Percentiles rank a stretch among this genome's conserved stretches.
Conservation (phyloP, 2,113 vertebrate genomes). For the Machaerirhynchus nigripectus region DNA sequence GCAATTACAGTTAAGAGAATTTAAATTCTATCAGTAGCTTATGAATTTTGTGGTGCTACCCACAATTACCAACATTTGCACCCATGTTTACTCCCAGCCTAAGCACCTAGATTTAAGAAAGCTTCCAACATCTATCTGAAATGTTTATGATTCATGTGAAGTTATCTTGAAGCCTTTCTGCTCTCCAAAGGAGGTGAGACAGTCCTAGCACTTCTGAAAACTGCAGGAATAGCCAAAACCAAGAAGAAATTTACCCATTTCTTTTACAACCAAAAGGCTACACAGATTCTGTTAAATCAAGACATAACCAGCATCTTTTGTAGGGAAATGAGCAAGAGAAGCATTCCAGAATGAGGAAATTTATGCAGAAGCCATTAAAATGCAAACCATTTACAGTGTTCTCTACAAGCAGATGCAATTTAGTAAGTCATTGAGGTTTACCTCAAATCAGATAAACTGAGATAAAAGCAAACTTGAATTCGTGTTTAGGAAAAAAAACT, state of each 20-base stretch:
- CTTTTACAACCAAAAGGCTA: not conserved
- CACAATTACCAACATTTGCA: not conserved
- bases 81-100: not conserved
- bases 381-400: not conserved
- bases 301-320: not conserved
- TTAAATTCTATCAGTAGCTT: not conserved
- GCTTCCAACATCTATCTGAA: accelerated
- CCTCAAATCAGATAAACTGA: not conserved
- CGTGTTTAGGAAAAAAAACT: not conserved
- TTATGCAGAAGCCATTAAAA: not conserved
- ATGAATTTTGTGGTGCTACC: not conserved
- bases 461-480: not conserved
- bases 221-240: not conserved
- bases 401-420: not conserved
- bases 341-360: not conserved
- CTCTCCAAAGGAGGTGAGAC: not conserved
- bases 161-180: not conserved
- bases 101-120: not conserved
- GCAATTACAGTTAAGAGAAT: not conserved
- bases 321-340: not conserved
- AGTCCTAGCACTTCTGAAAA: not conserved
- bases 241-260: not conserved
- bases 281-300: not conserved
- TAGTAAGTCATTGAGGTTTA: not conserved
- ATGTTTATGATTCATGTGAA: accelerated